Evolutionary conservation across 1,140 invertebrate genomes (phyloP).

Genomic region (Rhyacophila brunnea): DNA sequence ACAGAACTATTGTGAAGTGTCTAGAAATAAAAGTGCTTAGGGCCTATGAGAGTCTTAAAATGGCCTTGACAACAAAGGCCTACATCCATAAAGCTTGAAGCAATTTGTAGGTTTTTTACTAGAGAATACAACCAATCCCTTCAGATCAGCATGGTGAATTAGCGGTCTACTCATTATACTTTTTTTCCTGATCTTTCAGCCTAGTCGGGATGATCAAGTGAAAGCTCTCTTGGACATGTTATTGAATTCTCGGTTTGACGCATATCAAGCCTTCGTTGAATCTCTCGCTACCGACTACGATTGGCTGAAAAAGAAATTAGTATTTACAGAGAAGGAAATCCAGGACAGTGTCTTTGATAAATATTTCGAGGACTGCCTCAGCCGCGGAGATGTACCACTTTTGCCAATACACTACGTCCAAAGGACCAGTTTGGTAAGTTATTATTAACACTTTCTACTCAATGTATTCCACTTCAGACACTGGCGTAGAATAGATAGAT

Average conservation of each 20-base stretch:
- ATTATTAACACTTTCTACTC: too few species aligned
- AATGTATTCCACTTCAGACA: too few species aligned
- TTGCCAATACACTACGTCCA: slow-evolving; percentile 52
- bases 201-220: slow-evolving; percentile 40
- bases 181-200: slow-evolving; percentile 39
- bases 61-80: too few species aligned
- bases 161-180: too few species aligned
- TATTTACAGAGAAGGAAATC: slow-evolving; percentile 38
- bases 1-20: too few species aligned
- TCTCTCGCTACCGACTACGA: slow-evolving; percentile 50
- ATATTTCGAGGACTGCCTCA: slow-evolving; percentile 48
- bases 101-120: too few species aligned
- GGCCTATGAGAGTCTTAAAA: too few species aligned
- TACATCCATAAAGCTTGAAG: too few species aligned
- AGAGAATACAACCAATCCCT: too few species aligned
- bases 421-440: slow-evolving; percentile 47
- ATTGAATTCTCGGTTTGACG: slow-evolving; percentile 36
- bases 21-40: too few species aligned
- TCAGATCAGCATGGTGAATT: too few species aligned
- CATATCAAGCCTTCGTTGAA: slow-evolving; percentile 50
- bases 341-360: slow-evolving; percentile 41
- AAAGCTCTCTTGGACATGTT: slow-evolving; percentile 44
- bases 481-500: too few species aligned
- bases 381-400: slow-evolving; percentile 54
- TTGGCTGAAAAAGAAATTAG: slow-evolving; percentile 47